Base-by-base conservation (phyloP, 2,113 vertebrate genomes). In the Percopsis transmontana region DNA sequence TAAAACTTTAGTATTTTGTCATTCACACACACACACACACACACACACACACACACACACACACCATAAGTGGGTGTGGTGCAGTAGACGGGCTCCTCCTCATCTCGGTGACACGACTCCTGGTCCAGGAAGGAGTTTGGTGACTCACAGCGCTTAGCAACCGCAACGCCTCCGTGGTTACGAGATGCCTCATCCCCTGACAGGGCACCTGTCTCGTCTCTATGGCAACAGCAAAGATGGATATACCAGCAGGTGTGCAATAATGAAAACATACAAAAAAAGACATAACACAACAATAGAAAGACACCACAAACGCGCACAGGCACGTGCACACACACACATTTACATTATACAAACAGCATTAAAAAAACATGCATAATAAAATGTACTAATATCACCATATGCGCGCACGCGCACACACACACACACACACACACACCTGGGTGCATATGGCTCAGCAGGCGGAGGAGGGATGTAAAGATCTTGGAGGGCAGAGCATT, bases 61-160 rank as follows among this genome's bases (percentile, higher is more conserved):
- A 48, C 62, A 62, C 59, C 96, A 24, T 98, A 99, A 21, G 96
- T 97, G 0, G 96, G 95, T 1, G 96, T 98, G 89, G 94, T 96
- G 91, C 97, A 98, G 89, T 97, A 97, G 1, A 98, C 92, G 3
- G 96, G 92, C 89, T 99, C 97, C 91, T 99, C 97, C 85, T 97
- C 97, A 57, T 97, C 93, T 72, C 91, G 93, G 61, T 93, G 96
- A 70, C 90, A 92, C 83, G 98, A 95, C 67, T 99, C 96, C 84
- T 98, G 97, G 84, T 99, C 97, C 90, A 99, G 94, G 90, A 98
- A 99, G 21, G 97, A 99, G 91, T 99, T 99, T 27, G 97, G 97
- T 48, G 97, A 99, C 83, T 99, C 96, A 1, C 96, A 96, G 74
- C 97, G 95, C 81, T 97, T 98, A 55, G 95, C 94, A 40, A 94